Base-by-base conservation (phyloP, 2,888 invertebrate genomes). In the Helobdella robusta region DNA sequence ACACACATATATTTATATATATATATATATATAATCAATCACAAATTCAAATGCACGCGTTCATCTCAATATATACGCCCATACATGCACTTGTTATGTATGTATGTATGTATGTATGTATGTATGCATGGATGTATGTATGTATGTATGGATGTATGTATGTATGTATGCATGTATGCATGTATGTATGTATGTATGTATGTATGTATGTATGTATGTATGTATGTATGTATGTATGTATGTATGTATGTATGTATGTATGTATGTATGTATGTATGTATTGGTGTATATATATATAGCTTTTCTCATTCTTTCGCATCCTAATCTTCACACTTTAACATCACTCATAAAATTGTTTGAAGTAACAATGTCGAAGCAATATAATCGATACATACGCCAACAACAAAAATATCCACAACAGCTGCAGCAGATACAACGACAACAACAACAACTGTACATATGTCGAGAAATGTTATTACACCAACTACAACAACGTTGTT, bases 211-310 rank as follows among this genome's bases (percentile, higher is more conserved):
- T 32, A 59, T 59, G 30, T 59, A 61, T 61, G 48, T 61, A 61
- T 61, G 48, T 61, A 61, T 52, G 23, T 61, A 61, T 61, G 48
- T 61, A 61, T 52, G 28, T 36, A 36, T 36, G n/a, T 61, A 50
- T 50, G 48, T 61, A 61, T 32, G 11, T 6, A 54, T 54, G 54
- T 62, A 6, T 62, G 8, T 62, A 62, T 62, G 54, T 48, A 50
- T 50, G 23, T 58, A 18, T 23, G 8, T 18, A 56, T 56, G n/a
- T 40, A 40, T 40, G n/a, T 40, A 40, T 40, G n/a, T 40, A 40
- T 40, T 15, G 11, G n/a, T 40, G n/a, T 40, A 40, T 40, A 40
- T 40, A 40, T 61, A 40, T 40, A 40, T 40, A 40, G n/a, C 44
- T 15, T 15, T 40, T 40, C 44, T 15, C 44, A n/a, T n/a, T n/a